Evolutionary conservation across 2,797 vertebrate genomes (phyloP).

Genomic region (Zenarchopterus dispar): DNA sequence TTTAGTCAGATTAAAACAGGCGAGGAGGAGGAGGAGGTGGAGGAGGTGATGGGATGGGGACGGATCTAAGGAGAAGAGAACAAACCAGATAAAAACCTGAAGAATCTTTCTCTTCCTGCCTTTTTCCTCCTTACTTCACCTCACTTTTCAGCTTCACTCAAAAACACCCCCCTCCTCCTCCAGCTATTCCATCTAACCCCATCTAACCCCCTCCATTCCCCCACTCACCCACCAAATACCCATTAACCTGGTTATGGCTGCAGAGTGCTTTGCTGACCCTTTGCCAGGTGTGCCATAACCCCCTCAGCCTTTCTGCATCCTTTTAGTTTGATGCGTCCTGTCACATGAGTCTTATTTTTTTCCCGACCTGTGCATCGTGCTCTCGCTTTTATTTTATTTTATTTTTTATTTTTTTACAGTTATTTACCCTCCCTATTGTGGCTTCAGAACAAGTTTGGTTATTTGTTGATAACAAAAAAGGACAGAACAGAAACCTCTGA

Average conservation of each 20-base stretch:
- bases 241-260: slow-evolving; percentile 71
- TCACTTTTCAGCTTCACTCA: slow-evolving; percentile 51
- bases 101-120: slow-evolving; percentile 14
- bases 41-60: slow-evolving; percentile 51
- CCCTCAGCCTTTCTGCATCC: slow-evolving; percentile 7
- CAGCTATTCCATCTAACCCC: slow-evolving; percentile 38
- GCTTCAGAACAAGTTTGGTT: neutral
- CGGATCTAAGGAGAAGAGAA: neutral
- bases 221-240: slow-evolving; percentile 28
- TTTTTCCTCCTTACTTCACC: slow-evolving; percentile 41
- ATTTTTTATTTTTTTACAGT: too few species aligned
- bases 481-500: neutral
- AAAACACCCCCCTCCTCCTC: slow-evolving; percentile 34
- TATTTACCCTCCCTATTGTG: neutral
- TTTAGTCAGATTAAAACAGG: slow-evolving; percentile 81
- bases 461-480: neutral
- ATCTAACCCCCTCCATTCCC: neutral
- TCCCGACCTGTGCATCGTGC: neutral
- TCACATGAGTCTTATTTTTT: neutral
- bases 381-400: neutral
- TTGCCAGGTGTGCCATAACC: slow-evolving; percentile 56
- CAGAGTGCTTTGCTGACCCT: slow-evolving; percentile 73
- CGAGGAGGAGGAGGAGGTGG: slow-evolving; percentile 46
- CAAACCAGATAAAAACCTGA: slow-evolving; percentile 62
- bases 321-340: neutral